These are phyloP conservation scores for Zaprionus capensis DNA, from an alignment of 1,140 invertebrate species.

Conservation along the genomic window DNA sequence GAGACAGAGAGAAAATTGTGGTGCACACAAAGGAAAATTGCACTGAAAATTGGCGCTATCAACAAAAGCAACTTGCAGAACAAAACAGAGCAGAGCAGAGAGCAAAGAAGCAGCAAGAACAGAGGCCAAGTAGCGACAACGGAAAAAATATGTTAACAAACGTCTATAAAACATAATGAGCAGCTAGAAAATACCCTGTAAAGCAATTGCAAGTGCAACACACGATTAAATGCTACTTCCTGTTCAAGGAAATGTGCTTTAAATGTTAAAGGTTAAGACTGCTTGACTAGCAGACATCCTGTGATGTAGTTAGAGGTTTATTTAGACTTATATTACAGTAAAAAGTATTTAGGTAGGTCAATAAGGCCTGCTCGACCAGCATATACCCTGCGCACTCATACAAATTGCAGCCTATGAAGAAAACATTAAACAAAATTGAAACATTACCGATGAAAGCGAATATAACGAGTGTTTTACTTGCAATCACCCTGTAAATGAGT, in stretches of 20 bases:
- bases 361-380: background rate
- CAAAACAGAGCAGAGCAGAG: constrained; percentile 26
- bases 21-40: constrained; percentile 58
- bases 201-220: background rate
- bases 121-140: constrained; percentile 21
- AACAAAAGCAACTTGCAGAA: constrained; percentile 63
- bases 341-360: background rate
- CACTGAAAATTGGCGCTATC: constrained; percentile 68
- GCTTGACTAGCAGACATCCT: constrained; percentile 7
- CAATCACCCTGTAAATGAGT: background rate
- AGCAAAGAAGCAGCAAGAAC: constrained; percentile 13
- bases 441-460: background rate
- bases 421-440: constrained; percentile 31
- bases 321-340: no score
- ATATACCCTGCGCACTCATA: background rate
- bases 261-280: background rate
- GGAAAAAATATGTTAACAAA: constrained; percentile 40
- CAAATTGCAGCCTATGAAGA: background rate
- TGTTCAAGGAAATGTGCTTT: background rate
- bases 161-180: background rate
- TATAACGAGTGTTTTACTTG: background rate
- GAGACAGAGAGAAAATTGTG: constrained; percentile 47
- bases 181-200: constrained; percentile 7
- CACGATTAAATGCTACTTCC: background rate
- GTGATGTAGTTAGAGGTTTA: background rate